Conservation (phyloP, 2,113 vertebrate species). For the Porphyrio hochstetteri region DNA sequence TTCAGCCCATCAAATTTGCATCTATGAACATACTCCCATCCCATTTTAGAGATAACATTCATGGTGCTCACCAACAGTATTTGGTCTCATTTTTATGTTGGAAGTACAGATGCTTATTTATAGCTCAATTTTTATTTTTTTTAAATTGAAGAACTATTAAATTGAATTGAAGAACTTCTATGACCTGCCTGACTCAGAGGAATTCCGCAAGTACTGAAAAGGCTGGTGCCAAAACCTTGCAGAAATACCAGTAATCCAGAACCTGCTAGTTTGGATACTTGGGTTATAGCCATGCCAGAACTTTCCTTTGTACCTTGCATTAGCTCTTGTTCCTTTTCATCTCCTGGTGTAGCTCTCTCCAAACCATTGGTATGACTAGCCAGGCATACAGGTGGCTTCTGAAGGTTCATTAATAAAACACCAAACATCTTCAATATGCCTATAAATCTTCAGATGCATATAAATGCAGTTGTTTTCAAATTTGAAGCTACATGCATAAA, state of each 20-base stretch:
- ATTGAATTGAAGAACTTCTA: neutral
- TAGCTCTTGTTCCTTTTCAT: neutral
- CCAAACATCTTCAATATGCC: neutral
- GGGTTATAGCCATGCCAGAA: neutral
- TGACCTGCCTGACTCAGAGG: neutral
- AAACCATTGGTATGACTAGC: neutral
- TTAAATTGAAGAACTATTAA: neutral
- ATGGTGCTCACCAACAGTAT: neutral
- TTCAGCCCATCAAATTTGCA: neutral
- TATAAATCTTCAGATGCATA: neutral
- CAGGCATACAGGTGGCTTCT: neutral
- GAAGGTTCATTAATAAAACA: neutral
- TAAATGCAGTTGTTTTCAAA: neutral
- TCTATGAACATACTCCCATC: neutral
- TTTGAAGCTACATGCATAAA: neutral
- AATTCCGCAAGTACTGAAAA: neutral
- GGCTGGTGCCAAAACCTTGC: neutral
- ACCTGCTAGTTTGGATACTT: neutral
- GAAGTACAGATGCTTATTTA: conserved; percentile 17
- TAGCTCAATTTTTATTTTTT: neutral
- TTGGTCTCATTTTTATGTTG: neutral
- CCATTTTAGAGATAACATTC: conserved; percentile 14
- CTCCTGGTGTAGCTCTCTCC: too few relatives aligned
- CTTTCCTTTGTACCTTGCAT: neutral
- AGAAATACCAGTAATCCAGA: neutral